Evolutionary conservation across 2,113 vertebrate genomes (phyloP).

Genomic region (Scalopus aquaticus): DNA sequence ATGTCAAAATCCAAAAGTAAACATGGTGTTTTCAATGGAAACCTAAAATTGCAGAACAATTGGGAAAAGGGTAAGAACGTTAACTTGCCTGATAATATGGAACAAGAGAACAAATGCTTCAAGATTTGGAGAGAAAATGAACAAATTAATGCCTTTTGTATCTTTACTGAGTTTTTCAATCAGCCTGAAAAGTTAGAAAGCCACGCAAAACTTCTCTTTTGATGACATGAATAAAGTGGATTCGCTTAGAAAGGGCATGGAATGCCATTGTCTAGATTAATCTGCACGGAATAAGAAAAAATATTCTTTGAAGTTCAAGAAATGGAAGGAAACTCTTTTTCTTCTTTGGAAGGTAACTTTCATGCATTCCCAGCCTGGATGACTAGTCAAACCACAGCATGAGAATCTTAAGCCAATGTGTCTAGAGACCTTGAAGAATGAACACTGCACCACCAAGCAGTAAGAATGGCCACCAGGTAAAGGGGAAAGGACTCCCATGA

Average conservation of each 20-base stretch:
- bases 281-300: conserved; percentile 5
- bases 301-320: conserved; percentile 29
- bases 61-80: conserved; percentile 7
- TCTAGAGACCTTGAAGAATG: neutral
- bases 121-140: conserved; percentile 52
- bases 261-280: conserved; percentile 37
- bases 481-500: neutral
- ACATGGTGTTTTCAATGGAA: conserved; percentile 47
- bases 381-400: neutral
- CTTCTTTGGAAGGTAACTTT: neutral
- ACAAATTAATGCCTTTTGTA: conserved; percentile 54
- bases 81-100: conserved; percentile 36
- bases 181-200: conserved; percentile 45
- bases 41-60: conserved; percentile 41
- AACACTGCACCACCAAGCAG: neutral
- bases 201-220: conserved; percentile 19
- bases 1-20: conserved; percentile 66
- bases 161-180: conserved; percentile 13
- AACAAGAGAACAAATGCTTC: conserved; percentile 40
- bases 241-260: conserved; percentile 36
- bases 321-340: neutral
- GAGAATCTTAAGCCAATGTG: neutral
- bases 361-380: neutral
- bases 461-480: neutral
- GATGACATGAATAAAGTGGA: conserved; percentile 52